Evolutionary conservation across 2,113 vertebrate genomes (phyloP).

Genomic region (Mesembrinibis cayennensis): DNA sequence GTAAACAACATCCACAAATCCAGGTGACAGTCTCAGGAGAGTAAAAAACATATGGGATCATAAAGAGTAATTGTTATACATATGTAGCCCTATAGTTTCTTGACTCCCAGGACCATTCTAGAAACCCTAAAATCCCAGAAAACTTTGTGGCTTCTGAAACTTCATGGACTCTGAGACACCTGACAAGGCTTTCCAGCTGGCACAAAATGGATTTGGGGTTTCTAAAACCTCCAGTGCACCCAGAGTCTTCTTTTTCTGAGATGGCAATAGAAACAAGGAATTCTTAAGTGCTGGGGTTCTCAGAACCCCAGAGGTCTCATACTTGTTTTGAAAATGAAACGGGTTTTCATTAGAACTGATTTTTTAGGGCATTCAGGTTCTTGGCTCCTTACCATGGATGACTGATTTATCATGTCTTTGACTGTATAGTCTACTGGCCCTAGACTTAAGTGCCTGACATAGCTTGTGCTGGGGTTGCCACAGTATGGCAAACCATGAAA

Average conservation of each 20-base stretch:
- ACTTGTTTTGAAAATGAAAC: neutral
- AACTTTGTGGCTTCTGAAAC: neutral
- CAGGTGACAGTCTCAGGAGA: neutral
- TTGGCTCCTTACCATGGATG: neutral
- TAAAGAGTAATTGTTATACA: neutral
- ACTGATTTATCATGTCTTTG: neutral
- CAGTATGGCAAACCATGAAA: neutral
- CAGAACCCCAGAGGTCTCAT: neutral
- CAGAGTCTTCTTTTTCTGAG: neutral
- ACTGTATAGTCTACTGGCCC: neutral
- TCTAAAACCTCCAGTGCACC: neutral
- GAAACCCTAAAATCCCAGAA: neutral
- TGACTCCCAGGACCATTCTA: neutral
- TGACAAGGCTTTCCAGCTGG: neutral
- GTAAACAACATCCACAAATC: neutral
- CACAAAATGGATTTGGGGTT: neutral
- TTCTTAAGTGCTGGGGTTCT: neutral
- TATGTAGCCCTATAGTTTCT: neutral
- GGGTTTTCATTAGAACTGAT: neutral
- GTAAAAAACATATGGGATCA: neutral
- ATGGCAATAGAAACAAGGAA: neutral
- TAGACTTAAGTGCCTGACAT: neutral
- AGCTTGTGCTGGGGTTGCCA: neutral
- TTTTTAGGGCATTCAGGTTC: neutral
- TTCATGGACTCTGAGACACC: neutral